A percentile compares a stretch with the other conserved stretches of the same genome.
These are phyloP conservation scores for Erebia aethiops DNA, from an alignment of 2,888 invertebrate species.

Conservation along the genomic window DNA sequence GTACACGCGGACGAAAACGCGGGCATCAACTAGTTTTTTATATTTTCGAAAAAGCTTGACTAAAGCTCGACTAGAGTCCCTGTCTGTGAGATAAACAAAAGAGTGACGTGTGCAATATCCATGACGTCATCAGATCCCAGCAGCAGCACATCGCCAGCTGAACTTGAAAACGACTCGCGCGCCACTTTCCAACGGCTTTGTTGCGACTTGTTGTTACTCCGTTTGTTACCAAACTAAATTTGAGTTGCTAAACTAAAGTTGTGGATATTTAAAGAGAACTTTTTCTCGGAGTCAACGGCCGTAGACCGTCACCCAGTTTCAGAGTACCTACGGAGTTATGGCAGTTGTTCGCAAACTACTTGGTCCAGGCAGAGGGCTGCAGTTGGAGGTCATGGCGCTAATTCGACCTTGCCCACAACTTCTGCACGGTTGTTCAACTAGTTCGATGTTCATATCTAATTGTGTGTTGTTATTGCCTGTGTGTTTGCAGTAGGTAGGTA, in stretches of 20 bases:
- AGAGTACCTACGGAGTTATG: slow-evolving; percentile 81
- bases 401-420: slow-evolving; percentile 80
- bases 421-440: slow-evolving; percentile 51
- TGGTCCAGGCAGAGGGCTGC: slow-evolving; percentile 77
- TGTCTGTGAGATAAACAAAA: not conserved
- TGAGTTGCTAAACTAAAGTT: slow-evolving; percentile 82
- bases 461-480: slow-evolving; percentile 44
- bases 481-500: slow-evolving; percentile 14
- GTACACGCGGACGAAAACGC: too few species aligned
- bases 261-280: slow-evolving; percentile 83
- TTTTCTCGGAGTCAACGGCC: slow-evolving; percentile 83
- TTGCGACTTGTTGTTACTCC: slow-evolving; percentile 80
- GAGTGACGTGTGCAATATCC: not conserved
- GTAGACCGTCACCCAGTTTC: slow-evolving; percentile 82
- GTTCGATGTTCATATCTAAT: slow-evolving; percentile 50
- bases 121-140: slow-evolving; percentile 38
- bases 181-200: slow-evolving; percentile 77
- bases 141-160: slow-evolving; percentile 44
- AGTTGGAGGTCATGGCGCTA: slow-evolving; percentile 78
- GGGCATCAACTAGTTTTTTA: too few species aligned
- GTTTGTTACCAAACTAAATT: slow-evolving; percentile 82
- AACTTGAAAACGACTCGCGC: slow-evolving; percentile 82
- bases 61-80: not conserved
- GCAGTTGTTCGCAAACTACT: slow-evolving; percentile 82
- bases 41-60: not conserved